Percentiles rank a stretch among this genome's conserved stretches.
These are phyloP conservation scores for Sceliomorpha sp. DNA, from an alignment of 2,888 invertebrate species.

Conservation along the genomic window DNA sequence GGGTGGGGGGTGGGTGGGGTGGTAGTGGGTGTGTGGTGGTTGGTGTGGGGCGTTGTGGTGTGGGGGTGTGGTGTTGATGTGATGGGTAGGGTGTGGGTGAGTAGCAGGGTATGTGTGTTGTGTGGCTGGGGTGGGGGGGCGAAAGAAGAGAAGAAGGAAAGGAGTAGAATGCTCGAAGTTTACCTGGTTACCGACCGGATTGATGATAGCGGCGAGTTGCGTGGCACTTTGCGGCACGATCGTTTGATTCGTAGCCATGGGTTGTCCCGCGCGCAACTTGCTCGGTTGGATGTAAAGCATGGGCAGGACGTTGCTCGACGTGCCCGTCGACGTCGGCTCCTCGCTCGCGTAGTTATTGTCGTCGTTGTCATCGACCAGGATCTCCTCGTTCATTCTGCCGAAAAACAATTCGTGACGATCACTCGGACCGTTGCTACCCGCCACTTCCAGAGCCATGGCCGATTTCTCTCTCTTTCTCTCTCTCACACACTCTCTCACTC, in stretches of 20 bases:
- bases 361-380: constrained; percentile 50
- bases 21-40: no score
- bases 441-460: no score
- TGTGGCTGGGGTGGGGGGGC: not conserved
- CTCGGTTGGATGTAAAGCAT: constrained; percentile 75
- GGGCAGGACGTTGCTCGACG: constrained; percentile 72
- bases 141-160: constrained; percentile 7
- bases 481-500: no score
- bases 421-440: not conserved
- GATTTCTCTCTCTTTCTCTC: no score
- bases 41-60: no score
- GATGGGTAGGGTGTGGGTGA: no score
- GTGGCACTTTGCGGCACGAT: constrained; percentile 67
- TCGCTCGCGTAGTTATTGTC: no score
- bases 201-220: constrained; percentile 72
- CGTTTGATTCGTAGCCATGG: constrained; percentile 66
- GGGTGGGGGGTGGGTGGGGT: no score
- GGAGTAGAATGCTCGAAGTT: constrained; percentile 35
- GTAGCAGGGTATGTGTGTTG: no score
- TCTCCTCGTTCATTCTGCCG: constrained; percentile 74
- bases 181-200: constrained; percentile 73
- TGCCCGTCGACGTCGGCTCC: no score
- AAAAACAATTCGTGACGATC: constrained; percentile 8
- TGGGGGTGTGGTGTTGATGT: no score
- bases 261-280: constrained; percentile 67